Percentiles rank a stretch among this genome's conserved stretches.
Conservation (phyloP, 2,888 invertebrate genomes). For the Digitonthophagus gazella region DNA sequence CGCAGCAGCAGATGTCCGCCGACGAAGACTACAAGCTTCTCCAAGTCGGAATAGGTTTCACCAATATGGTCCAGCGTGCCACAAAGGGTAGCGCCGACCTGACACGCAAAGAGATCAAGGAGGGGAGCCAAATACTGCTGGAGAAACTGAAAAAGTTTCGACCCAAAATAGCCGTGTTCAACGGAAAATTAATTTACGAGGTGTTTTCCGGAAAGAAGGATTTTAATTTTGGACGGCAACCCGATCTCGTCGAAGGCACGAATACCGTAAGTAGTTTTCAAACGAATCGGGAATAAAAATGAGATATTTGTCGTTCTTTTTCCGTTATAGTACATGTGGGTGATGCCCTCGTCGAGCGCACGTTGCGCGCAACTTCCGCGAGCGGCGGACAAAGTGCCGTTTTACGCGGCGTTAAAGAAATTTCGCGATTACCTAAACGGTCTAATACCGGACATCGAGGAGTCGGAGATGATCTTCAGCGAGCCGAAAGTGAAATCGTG, state of each 20-base stretch:
- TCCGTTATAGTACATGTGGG: conserved; percentile 86
- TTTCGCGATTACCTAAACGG: conserved; percentile 94
- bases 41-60: conserved; percentile 95
- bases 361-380: conserved; percentile 96
- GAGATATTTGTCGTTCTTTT: neutral
- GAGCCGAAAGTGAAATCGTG: conserved; percentile 67
- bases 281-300: neutral
- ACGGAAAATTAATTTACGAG: conserved; percentile 98
- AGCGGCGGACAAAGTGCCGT: conserved; percentile 96
- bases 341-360: conserved; percentile 98
- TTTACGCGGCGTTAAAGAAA: conserved; percentile 93
- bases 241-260: conserved; percentile 89
- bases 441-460: conserved; percentile 77
- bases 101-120: conserved; percentile 89
- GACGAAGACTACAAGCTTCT: conserved; percentile 93
- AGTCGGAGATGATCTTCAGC: conserved; percentile 82
- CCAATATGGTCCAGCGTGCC: conserved; percentile 94
- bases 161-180: conserved; percentile 96
- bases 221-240: conserved; percentile 94
- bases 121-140: conserved; percentile 83
- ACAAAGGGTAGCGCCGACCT: conserved; percentile 96
- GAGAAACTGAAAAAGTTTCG: conserved; percentile 89
- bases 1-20: conserved; percentile 92
- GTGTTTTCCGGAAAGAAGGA: conserved; percentile 97
- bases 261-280: conserved; percentile 76